Evolutionary conservation across 2,797 vertebrate species (phyloP), one percentile per base, ranked within the genome.

Genomic region (Catharus ustulatus): DNA sequence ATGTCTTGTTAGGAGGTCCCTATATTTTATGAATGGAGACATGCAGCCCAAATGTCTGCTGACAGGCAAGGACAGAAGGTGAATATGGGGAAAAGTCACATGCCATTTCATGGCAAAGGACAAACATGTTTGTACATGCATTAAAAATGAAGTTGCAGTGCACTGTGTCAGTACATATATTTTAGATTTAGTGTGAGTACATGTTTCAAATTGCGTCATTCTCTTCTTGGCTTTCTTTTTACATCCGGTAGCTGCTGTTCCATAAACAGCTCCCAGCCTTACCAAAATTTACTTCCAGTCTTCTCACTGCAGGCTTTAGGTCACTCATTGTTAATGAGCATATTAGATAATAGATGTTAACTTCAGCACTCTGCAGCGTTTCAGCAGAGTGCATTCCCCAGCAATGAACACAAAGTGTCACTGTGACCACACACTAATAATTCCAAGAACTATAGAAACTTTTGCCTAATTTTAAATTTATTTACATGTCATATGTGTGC

Each of bases 351-450:
- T 90, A 93, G 91, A 89, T 91, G 51, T 91, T 80, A 95, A 91
- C 61, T 93, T 76, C 52, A 85, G 58, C 85, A 94, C 29, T 43
- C 68, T 76, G 76, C 51, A 71, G 61, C 0, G 3, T 80, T 93
- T 87, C 86, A 52, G 57, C 69, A 95, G 95, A 97, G 97, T 98
- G 98, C 97, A 98, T 97, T 98, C 98, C 98, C 98, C 79, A 94
- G 42, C 94, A 97, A 83, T 97, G 98, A 98, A 98, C 98, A 98
- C 98, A 97, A 98, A 97, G 98, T 98, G 98, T 98, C 98, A 98
- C 98, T 98, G 98, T 98, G 97, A 97, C 97, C 97, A 96, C 98
- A 98, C 74, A 97, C 91, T 97, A 95, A 97, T 96, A 90, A 90
- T 87, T 87, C 79, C 82, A 96, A 93, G 96, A 97, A 96, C 64